Conservation (phyloP, 1,140 invertebrate genomes). For the Habropoda laboriosa region DNA sequence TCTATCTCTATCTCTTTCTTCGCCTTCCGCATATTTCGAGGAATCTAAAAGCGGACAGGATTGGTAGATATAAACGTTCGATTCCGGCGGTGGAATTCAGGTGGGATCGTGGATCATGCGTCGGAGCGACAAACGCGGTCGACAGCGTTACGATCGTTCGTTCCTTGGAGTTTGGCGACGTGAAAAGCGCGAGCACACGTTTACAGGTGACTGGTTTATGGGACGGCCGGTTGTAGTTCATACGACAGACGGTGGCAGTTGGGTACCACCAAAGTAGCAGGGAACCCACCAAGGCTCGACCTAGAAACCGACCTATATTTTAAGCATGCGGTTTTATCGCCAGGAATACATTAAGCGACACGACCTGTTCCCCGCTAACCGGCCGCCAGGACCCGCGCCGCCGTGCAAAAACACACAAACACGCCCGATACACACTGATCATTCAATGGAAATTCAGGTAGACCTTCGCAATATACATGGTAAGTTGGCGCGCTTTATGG, state of each 20-base stretch:
- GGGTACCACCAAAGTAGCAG: slow-evolving; percentile 26
- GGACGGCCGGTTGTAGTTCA: slow-evolving; percentile 18
- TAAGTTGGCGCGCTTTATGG: slow-evolving; percentile 56
- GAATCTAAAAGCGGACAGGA: too few species aligned
- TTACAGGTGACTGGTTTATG: slow-evolving; percentile 40
- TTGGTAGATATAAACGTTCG: background rate
- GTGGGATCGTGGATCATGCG: background rate
- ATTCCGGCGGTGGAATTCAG: background rate
- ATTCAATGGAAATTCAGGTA: slow-evolving; percentile 56
- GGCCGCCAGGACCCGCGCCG: background rate
- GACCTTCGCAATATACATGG: slow-evolving; percentile 50
- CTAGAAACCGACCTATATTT: slow-evolving; percentile 54
- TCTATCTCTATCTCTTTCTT: too few species aligned
- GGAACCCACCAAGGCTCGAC: background rate
- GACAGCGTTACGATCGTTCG: slow-evolving; percentile 7
- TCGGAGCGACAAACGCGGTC: background rate
- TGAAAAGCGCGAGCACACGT: slow-evolving; percentile 22
- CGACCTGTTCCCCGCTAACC: slow-evolving; percentile 22
- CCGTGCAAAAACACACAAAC: slow-evolving; percentile 50
- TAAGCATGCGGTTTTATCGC: slow-evolving; percentile 58
- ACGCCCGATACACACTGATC: slow-evolving; percentile 52
- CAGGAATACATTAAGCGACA: slow-evolving; percentile 57
- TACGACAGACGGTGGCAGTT: slow-evolving; percentile 8
- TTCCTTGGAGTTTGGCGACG: slow-evolving; percentile 6
- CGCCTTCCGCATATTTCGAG: background rate